Conservation (phyloP, 92 coral and sea anemone genomes). For the Palythoa caribaeorum region DNA sequence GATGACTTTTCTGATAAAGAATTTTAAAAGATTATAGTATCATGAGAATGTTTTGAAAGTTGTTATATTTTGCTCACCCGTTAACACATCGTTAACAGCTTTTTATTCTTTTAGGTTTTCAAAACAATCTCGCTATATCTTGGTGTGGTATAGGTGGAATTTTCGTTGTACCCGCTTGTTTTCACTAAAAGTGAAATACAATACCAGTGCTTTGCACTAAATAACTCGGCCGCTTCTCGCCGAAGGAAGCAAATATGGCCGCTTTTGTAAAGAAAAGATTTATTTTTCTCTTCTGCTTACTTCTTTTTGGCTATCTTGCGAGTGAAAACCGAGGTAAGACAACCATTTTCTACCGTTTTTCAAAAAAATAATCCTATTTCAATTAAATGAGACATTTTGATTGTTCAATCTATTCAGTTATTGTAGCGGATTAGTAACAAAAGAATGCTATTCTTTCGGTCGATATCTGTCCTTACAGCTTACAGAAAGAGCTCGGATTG, state of each 20-base stretch:
- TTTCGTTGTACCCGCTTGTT: not conserved
- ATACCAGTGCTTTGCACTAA: not conserved
- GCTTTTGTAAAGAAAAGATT: conserved; percentile 26
- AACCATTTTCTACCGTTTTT: not conserved
- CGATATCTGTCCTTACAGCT: no score
- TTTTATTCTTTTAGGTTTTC: not conserved
- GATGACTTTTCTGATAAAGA: no score
- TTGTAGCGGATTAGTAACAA: no score
- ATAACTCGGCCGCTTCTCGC: conserved; percentile 50
- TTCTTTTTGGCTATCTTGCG: conserved; percentile 17
- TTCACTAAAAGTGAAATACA: not conserved
- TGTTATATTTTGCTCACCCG: not conserved
- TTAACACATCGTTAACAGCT: not conserved
- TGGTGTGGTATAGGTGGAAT: not conserved
- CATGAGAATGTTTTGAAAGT: no score
- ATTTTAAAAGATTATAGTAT: no score
- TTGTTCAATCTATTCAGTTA: no score
- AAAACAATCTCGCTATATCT: not conserved
- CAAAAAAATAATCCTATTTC: no score
- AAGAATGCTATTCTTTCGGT: no score
- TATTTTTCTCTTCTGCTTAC: conserved; percentile 6
- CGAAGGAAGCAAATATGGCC: conserved; percentile 46
- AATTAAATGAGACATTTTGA: no score
- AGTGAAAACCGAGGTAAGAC: conserved; percentile 26
- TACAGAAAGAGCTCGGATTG: no score